These are phyloP conservation scores for Acipenser ruthenus DNA, from an alignment of 2,797 vertebrate species.

Conservation along the genomic window DNA sequence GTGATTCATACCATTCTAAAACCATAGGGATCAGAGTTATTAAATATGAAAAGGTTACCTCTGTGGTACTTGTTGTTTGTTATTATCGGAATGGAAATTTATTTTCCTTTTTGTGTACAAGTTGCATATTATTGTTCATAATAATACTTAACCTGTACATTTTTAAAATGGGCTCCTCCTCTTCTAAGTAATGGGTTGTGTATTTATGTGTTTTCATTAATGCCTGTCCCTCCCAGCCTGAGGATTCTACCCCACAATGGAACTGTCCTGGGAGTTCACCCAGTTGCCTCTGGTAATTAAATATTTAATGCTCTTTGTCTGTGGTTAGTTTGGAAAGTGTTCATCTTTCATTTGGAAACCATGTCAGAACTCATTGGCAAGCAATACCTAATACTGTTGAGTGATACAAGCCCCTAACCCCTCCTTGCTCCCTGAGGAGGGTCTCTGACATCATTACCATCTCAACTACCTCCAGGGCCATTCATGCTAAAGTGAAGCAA, in stretches of 20 bases:
- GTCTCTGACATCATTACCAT: conserved; percentile 53
- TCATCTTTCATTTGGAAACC: conserved; percentile 37
- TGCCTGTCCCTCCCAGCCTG: conserved; percentile 4
- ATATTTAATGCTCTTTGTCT: conserved; percentile 53
- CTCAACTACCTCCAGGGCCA: conserved; percentile 44
- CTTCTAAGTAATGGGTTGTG: conserved; percentile 52
- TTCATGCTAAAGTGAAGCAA: conserved; percentile 60
- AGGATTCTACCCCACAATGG: conserved; percentile 10
- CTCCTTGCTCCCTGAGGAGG: conserved; percentile 28
- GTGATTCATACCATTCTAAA: too few species aligned
- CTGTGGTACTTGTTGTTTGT: too few species aligned
- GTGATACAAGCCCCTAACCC: conserved; percentile 36
- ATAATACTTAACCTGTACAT: conserved; percentile 47
- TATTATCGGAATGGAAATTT: too few species aligned
- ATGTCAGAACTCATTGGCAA: conserved; percentile 39
- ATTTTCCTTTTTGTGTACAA: not conserved
- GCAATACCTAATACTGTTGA: conserved; percentile 41
- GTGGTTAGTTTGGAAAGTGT: conserved; percentile 36
- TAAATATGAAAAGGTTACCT: too few species aligned
- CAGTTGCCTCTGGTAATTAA: conserved; percentile 44
- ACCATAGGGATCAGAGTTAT: too few species aligned
- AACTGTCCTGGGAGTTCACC: conserved; percentile 26
- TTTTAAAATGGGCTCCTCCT: conserved; percentile 54
- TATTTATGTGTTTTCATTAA: conserved; percentile 22
- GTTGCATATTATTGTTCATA: conserved; percentile 40